These are phyloP conservation scores for Chloroclysta siterata DNA, from an alignment of 2,888 invertebrate genomes.

Conservation along the genomic window DNA sequence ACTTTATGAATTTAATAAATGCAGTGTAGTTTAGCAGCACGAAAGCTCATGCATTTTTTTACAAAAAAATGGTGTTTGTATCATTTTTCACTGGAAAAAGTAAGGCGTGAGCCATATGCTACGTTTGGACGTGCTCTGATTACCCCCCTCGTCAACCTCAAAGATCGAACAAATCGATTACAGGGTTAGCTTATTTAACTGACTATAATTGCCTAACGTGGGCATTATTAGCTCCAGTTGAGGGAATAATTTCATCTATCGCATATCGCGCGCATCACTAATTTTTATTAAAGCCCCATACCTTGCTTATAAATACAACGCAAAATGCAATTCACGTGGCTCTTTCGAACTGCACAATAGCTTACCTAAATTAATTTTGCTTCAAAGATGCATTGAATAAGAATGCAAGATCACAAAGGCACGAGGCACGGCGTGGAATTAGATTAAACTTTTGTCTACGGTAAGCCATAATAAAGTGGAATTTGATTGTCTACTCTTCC, in stretches of 20 bases:
- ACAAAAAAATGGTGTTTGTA: too few species aligned
- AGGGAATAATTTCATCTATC: background rate
- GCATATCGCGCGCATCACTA: background rate
- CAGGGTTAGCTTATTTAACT: too few species aligned
- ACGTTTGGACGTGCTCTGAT: too few species aligned
- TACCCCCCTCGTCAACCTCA: too few species aligned
- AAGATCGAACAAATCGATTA: too few species aligned
- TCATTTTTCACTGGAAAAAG: too few species aligned
- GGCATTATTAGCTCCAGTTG: background rate
- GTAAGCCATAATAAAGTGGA: background rate
- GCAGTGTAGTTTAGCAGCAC: too few species aligned
- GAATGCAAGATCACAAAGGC: background rate
- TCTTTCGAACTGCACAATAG: conserved; percentile 13
- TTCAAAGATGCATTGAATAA: background rate
- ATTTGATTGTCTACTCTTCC: too few species aligned
- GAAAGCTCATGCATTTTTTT: too few species aligned
- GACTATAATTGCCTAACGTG: too few species aligned
- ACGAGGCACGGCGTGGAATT: background rate
- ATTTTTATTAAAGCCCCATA: background rate
- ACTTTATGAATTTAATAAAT: too few species aligned
- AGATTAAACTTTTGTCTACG: conserved; percentile 1
- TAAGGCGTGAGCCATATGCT: too few species aligned
- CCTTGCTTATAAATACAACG: conserved; percentile 1
- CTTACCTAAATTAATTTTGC: conserved; percentile 13
- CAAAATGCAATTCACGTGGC: background rate